Conservation (phyloP, 2,797 vertebrate species). For the Amniataba percoides region DNA sequence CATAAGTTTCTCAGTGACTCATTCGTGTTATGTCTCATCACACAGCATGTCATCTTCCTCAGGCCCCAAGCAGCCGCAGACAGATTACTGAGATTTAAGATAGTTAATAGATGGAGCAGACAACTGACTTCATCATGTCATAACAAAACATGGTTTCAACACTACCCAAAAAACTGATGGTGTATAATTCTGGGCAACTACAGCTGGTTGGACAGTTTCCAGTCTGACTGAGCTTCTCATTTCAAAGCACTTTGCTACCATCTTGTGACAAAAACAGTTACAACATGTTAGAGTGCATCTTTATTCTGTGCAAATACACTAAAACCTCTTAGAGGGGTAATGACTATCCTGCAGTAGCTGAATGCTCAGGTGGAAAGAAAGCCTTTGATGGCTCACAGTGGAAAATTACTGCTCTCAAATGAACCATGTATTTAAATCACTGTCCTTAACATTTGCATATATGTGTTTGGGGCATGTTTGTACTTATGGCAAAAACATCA, state of each 20-base stretch:
- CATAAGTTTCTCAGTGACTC: neutral
- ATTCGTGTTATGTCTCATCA: too few relatives aligned
- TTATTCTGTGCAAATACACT: too few relatives aligned
- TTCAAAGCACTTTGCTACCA: slow-evolving; percentile 61
- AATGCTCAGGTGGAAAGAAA: neutral
- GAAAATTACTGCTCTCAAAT: neutral
- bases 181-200: neutral
- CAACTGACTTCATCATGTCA: too few relatives aligned
- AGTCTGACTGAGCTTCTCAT: neutral
- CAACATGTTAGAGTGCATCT: neutral
- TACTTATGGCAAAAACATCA: neutral
- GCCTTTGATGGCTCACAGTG: neutral
- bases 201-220: neutral
- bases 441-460: neutral
- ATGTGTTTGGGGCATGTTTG: too few relatives aligned
- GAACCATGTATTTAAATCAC: neutral
- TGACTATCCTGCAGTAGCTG: neutral
- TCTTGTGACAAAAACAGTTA: slow-evolving; percentile 46
- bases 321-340: too few relatives aligned
- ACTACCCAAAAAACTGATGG: neutral
- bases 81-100: too few relatives aligned
- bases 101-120: too few relatives aligned
- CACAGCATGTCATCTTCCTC: too few relatives aligned
- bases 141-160: too few relatives aligned
- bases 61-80: too few relatives aligned